Conservation (phyloP, 1,140 invertebrate genomes). For the Atta cephalotes region DNA sequence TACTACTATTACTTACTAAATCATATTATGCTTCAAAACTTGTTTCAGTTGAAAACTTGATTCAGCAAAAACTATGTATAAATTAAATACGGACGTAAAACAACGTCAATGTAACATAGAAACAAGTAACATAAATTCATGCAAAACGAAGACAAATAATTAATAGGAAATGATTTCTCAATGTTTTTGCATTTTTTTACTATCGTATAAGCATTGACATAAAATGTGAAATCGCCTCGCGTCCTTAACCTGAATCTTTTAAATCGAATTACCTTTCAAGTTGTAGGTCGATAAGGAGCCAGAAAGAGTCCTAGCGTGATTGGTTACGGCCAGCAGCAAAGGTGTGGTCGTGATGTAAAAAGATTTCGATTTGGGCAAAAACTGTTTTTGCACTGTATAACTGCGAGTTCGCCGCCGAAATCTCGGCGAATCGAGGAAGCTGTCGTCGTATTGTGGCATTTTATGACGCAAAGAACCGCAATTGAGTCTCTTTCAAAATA, state of each 20-base stretch:
- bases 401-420: conserved; percentile 85
- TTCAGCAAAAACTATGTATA: not conserved
- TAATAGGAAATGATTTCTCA: not conserved
- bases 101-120: not conserved
- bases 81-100: not conserved
- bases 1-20: no score
- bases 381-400: conserved; percentile 83
- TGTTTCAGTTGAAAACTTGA: not conserved
- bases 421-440: conserved; percentile 82
- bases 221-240: conserved; percentile 29
- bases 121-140: not conserved
- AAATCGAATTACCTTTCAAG: conserved; percentile 80
- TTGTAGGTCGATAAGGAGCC: conserved; percentile 81
- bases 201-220: not conserved
- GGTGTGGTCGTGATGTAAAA: conserved; percentile 83
- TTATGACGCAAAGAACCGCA: conserved; percentile 32
- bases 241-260: conserved; percentile 69
- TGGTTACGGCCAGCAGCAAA: conserved; percentile 82
- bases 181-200: not conserved
- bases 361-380: conserved; percentile 82
- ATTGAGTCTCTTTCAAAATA: conserved; percentile 7
- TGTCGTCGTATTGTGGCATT: conserved; percentile 85
- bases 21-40: not conserved
- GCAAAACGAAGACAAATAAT: not conserved
- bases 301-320: conserved; percentile 81